These are phyloP conservation scores for Agriopis aurantiaria DNA, from an alignment of 2,888 invertebrate genomes.

Conservation along the genomic window DNA sequence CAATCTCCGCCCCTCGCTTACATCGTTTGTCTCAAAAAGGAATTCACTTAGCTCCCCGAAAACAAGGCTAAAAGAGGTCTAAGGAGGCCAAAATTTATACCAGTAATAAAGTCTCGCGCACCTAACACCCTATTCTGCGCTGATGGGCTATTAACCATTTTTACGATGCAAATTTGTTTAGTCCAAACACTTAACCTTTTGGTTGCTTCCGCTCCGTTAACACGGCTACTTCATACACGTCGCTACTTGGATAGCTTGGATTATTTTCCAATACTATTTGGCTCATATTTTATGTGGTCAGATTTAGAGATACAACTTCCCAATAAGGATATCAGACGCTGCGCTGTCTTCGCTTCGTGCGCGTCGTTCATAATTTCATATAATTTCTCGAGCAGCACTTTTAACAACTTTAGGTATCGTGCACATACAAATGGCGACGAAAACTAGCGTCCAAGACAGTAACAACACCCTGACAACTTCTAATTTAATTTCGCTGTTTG, in stretches of 20 bases:
- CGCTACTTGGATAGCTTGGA: conserved; percentile 5
- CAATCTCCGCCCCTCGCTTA: conserved; percentile 4
- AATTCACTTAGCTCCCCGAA: conserved; percentile 41
- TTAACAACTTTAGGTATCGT: too few species aligned
- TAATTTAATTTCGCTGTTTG: too few species aligned
- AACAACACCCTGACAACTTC: too few species aligned
- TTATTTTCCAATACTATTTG: too few species aligned
- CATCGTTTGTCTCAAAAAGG: conserved; percentile 33
- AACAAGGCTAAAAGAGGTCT: conserved; percentile 39
- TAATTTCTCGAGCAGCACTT: too few species aligned
- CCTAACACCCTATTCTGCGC: conserved; percentile 52
- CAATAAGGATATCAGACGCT: too few species aligned
- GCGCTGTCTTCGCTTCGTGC: too few species aligned
- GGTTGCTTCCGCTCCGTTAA: conserved; percentile 10
- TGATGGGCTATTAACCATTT: conserved; percentile 61
- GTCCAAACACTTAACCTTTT: conserved; percentile 56
- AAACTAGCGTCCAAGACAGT: too few species aligned
- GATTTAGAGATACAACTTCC: too few species aligned
- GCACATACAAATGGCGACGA: too few species aligned
- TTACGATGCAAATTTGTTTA: conserved; percentile 65
- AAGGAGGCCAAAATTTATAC: conserved; percentile 52
- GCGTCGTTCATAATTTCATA: too few species aligned
- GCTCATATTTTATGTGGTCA: too few species aligned
- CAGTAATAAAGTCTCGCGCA: conserved; percentile 54
- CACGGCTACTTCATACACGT: conserved; percentile 13